Evolutionary conservation across 2,113 vertebrate genomes (phyloP).

Genomic region (Pteronura brasiliensis): DNA sequence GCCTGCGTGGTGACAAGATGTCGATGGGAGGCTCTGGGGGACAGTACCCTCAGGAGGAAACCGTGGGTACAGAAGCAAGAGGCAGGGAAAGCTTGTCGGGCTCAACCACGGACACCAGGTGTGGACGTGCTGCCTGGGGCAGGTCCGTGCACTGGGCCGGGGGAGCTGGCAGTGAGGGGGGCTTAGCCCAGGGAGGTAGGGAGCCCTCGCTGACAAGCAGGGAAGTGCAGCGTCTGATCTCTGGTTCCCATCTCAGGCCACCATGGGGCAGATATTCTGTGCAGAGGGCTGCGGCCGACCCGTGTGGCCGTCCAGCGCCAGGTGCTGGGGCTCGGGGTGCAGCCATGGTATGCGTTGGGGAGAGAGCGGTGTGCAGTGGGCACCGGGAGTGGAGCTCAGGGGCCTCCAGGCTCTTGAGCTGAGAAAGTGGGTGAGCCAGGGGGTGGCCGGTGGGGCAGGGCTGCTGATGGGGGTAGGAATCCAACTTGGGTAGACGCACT

Average conservation of each 20-base stretch:
- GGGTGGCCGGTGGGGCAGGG: rapidly evolving
- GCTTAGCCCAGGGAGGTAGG: background rate
- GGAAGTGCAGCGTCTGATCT: background rate
- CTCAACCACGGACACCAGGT: background rate
- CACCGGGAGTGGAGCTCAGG: background rate
- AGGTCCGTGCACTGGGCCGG: background rate
- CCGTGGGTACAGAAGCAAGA: background rate
- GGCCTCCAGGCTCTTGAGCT: background rate
- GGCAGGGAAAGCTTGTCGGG: background rate
- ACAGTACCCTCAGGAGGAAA: background rate
- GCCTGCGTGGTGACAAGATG: background rate
- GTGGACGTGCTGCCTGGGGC: background rate
- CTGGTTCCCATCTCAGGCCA: background rate
- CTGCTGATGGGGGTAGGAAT: background rate
- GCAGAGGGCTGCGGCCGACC: background rate
- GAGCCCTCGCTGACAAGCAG: background rate
- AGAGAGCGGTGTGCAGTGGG: background rate
- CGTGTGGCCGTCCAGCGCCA: background rate
- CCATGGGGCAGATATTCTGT: rapidly evolving
- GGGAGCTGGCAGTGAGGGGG: background rate
- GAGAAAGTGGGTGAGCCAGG: background rate
- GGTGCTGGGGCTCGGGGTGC: background rate
- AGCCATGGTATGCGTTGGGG: background rate
- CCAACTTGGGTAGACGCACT: background rate
- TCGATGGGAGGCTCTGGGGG: background rate